phyloP scores from a whole-genome alignment of 1,140 invertebrate species.

The Delia radicum region DNA sequence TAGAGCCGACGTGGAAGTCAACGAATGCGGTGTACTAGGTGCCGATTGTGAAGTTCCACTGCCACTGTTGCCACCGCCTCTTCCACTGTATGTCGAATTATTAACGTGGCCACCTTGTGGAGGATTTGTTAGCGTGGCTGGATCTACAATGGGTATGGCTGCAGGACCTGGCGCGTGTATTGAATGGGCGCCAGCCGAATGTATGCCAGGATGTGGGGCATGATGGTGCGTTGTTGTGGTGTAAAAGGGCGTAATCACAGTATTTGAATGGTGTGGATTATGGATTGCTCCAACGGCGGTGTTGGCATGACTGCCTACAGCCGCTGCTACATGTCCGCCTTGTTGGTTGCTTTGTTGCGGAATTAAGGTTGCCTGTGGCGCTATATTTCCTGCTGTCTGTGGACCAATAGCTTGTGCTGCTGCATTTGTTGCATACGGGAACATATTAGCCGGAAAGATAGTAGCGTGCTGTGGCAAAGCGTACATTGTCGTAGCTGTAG shows the following conservation, averaged over 20 bases:
- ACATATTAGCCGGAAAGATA: slow-evolving; percentile 50
- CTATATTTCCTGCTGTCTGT: slow-evolving; percentile 30
- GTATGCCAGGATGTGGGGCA: slow-evolving; percentile 26
- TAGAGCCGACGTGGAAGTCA: slow-evolving; percentile 13
- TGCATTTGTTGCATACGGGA: slow-evolving; percentile 45
- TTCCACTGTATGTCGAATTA: slow-evolving; percentile 2
- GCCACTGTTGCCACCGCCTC: slow-evolving; percentile 31
- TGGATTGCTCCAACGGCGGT: slow-evolving; percentile 15
- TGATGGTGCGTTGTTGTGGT: slow-evolving; percentile 9
- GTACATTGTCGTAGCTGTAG: slow-evolving; percentile 42
- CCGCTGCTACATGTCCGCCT: background rate
- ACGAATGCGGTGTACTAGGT: slow-evolving; percentile 45
- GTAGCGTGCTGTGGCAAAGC: slow-evolving; percentile 52
- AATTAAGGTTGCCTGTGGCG: slow-evolving; percentile 27
- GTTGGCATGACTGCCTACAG: slow-evolving; percentile 18
- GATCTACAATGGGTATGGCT: slow-evolving; percentile 30
- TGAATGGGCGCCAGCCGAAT: slow-evolving; percentile 1
- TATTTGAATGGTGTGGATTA: slow-evolving; percentile 34
- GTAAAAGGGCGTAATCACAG: slow-evolving; percentile 51
- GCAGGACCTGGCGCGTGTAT: slow-evolving; percentile 28
- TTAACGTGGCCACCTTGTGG: slow-evolving; percentile 17
- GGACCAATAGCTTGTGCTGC: slow-evolving; percentile 32
- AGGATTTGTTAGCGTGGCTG: slow-evolving; percentile 15
- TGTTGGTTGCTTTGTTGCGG: slow-evolving; percentile 24
- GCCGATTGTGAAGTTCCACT: slow-evolving; percentile 44